Conservation (phyloP, 2,888 invertebrate genomes). For the Sarcophaga subvicina region DNA sequence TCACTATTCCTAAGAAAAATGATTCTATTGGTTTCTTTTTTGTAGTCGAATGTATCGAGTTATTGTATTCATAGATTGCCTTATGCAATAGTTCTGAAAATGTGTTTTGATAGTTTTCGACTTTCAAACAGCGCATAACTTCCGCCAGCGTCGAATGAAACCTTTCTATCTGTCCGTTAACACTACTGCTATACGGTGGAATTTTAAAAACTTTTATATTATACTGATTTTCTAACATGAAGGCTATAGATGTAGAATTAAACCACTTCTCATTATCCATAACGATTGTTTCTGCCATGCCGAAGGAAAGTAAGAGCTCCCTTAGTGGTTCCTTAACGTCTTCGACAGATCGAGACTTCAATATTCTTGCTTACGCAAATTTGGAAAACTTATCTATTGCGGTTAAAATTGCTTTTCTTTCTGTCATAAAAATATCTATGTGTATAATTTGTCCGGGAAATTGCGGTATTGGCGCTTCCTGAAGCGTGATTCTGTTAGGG, state of each 20-base stretch:
- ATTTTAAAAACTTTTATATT: constrained; percentile 34
- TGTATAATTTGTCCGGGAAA: constrained; percentile 26
- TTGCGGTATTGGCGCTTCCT: constrained; percentile 38
- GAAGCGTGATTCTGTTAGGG: constrained; percentile 10
- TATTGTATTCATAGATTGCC: constrained; percentile 34
- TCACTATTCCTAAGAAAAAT: constrained; percentile 43
- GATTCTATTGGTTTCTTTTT: constrained; percentile 32
- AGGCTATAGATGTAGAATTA: constrained; percentile 14
- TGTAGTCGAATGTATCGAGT: constrained; percentile 36
- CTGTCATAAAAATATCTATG: constrained; percentile 33
- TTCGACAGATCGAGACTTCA: constrained; percentile 30
- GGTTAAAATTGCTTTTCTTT: too few relatives aligned
- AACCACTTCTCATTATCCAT: constrained; percentile 48
- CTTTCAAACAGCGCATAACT: constrained; percentile 36
- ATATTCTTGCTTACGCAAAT: constrained; percentile 34
- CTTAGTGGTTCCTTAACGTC: constrained; percentile 40
- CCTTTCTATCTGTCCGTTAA: too few relatives aligned
- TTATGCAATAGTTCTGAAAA: constrained; percentile 45
- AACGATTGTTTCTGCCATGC: constrained; percentile 31
- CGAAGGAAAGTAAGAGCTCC: constrained; percentile 36
- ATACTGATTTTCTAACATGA: constrained; percentile 43
- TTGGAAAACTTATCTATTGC: constrained; percentile 12
- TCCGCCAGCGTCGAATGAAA: too few relatives aligned
- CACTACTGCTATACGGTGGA: constrained; percentile 2
- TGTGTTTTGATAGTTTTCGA: constrained; percentile 24